Base-by-base conservation (phyloP, 2,797 vertebrate species). In the Knipowitschia caucasica region DNA sequence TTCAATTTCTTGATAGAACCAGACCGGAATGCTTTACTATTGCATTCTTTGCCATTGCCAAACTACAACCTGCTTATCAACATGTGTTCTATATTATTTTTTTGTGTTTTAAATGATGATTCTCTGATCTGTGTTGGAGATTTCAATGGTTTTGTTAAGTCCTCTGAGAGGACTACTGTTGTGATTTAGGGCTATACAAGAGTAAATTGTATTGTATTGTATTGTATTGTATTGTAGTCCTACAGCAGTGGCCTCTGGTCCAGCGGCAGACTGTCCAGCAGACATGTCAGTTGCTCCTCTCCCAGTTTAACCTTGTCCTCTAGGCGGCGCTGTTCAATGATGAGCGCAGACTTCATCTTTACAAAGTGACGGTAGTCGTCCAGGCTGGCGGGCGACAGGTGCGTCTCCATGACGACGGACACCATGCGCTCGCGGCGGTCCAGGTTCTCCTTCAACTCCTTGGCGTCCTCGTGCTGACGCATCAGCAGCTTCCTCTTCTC, bases 241-340 rank as follows among this genome's bases (percentile, higher is more conserved):
- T 85, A 43, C 54, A 80, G 67, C 3, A 89, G 91, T 45, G 84
- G 26, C 57, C 83, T 74, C 59, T 85, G 93, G 51, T 97, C 96
- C 66, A 91, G 78, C 0, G 94, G 94, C 57, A 99, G 91, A 73
- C 96, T 99, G 54, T 99, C 95, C 4, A 87, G 90, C 84, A 99
- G 87, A 88, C 96, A 96, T 67, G 95, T 94, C 26, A 99, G 93
- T 72, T 99, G 97, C 83, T 99, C 96, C 46, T 99, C 94, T 0
- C 97, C 96, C 50, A 98, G 90, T 73, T 95, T 98, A 80, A 99
- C 96, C 81, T 98, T 98, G 75, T 99, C 96, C 81, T 99, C 96
- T 0, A 99, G 93, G 76, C 99, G 96, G 45, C 95, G 89, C 76
- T 98, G 96, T 88, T 99, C 96, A 7, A 98, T 96, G 82, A 98